Percentiles rank a stretch among this genome's conserved stretches.
phyloP scores from a whole-genome alignment of 2,888 invertebrate genomes.

The Villa cingulata region DNA sequence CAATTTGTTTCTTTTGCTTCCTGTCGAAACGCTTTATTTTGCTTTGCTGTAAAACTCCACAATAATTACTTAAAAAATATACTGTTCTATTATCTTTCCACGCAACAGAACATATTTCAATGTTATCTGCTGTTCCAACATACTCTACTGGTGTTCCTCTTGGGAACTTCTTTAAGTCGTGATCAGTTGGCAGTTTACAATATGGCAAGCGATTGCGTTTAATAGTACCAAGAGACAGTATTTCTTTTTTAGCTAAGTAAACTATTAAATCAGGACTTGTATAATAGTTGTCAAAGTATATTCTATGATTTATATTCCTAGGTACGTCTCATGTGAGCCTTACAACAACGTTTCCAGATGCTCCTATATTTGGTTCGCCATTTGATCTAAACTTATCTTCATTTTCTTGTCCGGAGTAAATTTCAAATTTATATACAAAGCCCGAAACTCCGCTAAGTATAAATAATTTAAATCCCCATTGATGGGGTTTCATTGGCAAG shows the following conservation, averaged over 20 bases:
- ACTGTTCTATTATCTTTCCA: conserved; percentile 10
- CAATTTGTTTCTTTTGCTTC: conserved; percentile 1
- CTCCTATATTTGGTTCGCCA: conserved; percentile 6
- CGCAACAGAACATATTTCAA: conserved; percentile 9
- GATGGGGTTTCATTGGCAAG: conserved; percentile 11
- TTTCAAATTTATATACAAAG: too few relatives aligned
- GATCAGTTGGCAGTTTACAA: not conserved
- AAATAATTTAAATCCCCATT: conserved; percentile 10
- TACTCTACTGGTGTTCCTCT: conserved; percentile 10
- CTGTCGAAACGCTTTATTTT: conserved; percentile 7
- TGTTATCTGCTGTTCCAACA: conserved; percentile 8
- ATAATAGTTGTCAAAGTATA: too few relatives aligned
- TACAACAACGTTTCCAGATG: conserved; percentile 8
- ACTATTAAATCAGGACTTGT: conserved; percentile 7
- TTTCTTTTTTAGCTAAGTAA: conserved; percentile 4
- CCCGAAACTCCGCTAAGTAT: too few relatives aligned
- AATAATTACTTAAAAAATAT: too few relatives aligned
- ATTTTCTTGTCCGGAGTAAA: conserved; percentile 11
- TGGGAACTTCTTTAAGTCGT: not conserved
- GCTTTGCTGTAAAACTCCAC: not conserved
- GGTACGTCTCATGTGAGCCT: conserved; percentile 7
- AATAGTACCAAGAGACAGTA: not conserved
- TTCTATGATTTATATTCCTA: conserved; percentile 1
- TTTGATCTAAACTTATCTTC: conserved; percentile 9
- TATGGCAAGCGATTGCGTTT: not conserved